Evolutionary conservation across 2,113 vertebrate species (phyloP).

Genomic region (Athene noctua): DNA sequence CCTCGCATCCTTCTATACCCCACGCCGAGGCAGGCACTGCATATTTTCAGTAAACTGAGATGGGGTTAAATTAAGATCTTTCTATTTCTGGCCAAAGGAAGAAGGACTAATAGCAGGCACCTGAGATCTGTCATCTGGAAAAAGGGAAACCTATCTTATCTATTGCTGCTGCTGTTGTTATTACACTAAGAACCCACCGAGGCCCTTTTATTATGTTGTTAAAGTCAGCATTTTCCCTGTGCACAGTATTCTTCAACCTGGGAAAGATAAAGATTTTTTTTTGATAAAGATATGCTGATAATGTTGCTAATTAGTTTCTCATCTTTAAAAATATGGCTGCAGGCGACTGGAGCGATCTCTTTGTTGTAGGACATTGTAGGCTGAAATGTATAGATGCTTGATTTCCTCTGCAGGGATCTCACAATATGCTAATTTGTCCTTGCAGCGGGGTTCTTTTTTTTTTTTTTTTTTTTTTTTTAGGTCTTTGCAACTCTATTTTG

Average conservation of each 20-base stretch:
- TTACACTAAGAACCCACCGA: background rate
- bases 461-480: background rate
- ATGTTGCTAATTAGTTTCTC: constrained; percentile 52
- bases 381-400: background rate
- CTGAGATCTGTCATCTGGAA: background rate
- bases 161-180: background rate
- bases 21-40: rapidly evolving
- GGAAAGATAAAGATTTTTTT: constrained; percentile 4
- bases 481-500: background rate
- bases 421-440: constrained; percentile 45
- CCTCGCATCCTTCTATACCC: background rate
- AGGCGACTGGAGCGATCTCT: background rate
- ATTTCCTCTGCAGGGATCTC: constrained; percentile 47
- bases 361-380: constrained; percentile 30
- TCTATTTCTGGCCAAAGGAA: background rate
- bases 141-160: background rate
- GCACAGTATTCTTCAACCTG: background rate
- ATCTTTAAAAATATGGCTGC: constrained; percentile 21
- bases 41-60: background rate
- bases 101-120: background rate
- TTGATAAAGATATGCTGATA: constrained; percentile 50
- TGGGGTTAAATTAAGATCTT: background rate
- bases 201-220: constrained; percentile 12
- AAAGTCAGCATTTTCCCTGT: background rate
- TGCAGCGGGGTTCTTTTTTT: background rate